Conservation (phyloP, 1,140 invertebrate genomes). For the Reticulitermes speratus region DNA sequence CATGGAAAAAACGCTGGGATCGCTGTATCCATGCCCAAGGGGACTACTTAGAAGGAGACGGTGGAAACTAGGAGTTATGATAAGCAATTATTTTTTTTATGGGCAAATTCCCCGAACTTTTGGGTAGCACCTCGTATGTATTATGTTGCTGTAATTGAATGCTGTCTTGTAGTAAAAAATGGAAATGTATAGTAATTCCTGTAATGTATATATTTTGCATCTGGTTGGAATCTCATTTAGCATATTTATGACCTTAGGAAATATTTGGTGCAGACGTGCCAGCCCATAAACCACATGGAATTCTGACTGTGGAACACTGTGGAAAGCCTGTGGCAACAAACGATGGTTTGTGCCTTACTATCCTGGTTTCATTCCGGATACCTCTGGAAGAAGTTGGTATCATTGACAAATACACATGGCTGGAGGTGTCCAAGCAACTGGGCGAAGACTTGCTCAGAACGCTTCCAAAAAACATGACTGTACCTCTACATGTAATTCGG, state of each 20-base stretch:
- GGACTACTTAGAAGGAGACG: no score
- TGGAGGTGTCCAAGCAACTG: constrained; percentile 69
- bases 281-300: constrained; percentile 79
- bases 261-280: constrained; percentile 85
- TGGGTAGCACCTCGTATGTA: no score
- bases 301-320: constrained; percentile 64
- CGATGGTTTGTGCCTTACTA: constrained; percentile 80
- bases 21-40: no score
- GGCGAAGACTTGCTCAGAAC: constrained; percentile 67
- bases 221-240: not conserved
- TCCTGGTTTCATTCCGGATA: constrained; percentile 82
- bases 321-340: constrained; percentile 52
- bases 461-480: constrained; percentile 71
- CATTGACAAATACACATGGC: constrained; percentile 86
- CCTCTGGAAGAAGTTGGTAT: constrained; percentile 80
- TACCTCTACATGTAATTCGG: constrained; percentile 78
- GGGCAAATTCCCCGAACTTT: no score
- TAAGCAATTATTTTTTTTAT: no score
- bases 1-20: no score
- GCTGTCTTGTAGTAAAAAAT: no score
- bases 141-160: no score
- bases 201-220: not conserved
- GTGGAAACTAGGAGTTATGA: no score
- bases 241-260: constrained; percentile 53
- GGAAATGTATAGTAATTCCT: not conserved